Conservation (phyloP, 1,140 invertebrate species). For the Atta colombica region DNA sequence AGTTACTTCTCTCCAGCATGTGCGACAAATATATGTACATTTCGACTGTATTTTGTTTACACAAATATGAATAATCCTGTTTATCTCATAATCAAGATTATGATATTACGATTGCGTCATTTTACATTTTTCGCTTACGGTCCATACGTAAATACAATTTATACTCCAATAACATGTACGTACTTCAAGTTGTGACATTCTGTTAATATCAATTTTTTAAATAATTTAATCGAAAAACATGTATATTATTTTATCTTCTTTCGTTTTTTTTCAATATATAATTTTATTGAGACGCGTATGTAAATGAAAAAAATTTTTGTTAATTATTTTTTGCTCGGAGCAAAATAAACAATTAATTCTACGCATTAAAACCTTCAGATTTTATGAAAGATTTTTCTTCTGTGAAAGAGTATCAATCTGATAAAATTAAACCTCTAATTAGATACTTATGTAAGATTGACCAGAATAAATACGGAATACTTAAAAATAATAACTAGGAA, state of each 20-base stretch:
- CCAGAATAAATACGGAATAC: background rate
- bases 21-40: background rate
- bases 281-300: background rate
- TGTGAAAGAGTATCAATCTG: background rate
- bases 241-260: background rate
- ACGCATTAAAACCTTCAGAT: background rate
- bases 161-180: background rate
- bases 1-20: background rate
- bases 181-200: background rate
- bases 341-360: background rate
- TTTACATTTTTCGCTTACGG: slow-evolving; percentile 2
- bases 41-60: background rate
- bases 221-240: background rate
- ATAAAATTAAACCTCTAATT: slow-evolving; percentile 4
- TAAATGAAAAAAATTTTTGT: background rate
- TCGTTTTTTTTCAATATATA: background rate
- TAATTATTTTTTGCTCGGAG: background rate
- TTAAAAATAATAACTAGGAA: background rate
- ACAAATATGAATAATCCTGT: background rate
- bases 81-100: background rate
- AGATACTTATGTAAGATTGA: background rate
- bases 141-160: background rate
- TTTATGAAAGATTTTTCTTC: background rate
- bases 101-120: background rate
- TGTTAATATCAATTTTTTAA: background rate